phyloP scores from a whole-genome alignment of 2,113 vertebrate species.

The Epinephelus cyanopodus region DNA sequence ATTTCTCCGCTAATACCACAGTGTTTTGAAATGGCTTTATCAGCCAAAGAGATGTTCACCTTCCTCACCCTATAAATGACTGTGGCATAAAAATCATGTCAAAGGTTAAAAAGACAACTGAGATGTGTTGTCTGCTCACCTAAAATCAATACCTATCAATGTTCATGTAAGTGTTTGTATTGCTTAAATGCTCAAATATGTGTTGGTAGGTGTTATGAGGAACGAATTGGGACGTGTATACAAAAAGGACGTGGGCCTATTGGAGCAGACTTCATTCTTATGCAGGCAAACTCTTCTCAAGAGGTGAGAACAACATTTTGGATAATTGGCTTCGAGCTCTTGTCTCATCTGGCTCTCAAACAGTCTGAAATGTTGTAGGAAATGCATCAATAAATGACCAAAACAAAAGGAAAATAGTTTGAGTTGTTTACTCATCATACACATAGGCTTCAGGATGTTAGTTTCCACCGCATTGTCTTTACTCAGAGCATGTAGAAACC shows the following conservation, averaged over 20 bases:
- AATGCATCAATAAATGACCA: neutral
- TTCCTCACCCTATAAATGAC: neutral
- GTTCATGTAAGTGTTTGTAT: neutral
- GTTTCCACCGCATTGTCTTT: neutral
- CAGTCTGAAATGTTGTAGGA: neutral
- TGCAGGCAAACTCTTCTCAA: fast-evolving
- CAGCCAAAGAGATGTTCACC: neutral
- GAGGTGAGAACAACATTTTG: slow-evolving; percentile 56
- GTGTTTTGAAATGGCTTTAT: neutral
- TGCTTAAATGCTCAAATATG: slow-evolving; percentile 2
- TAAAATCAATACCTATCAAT: neutral
- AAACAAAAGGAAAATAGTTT: neutral
- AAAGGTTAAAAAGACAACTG: neutral
- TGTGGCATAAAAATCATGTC: neutral
- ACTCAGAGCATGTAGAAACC: no score
- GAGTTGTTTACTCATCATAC: neutral
- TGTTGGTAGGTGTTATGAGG: slow-evolving; percentile 69
- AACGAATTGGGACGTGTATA: neutral
- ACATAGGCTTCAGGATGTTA: neutral
- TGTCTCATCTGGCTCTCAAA: neutral
- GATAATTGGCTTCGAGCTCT: neutral
- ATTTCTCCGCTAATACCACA: neutral
- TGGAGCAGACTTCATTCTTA: fast-evolving
- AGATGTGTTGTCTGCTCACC: neutral
- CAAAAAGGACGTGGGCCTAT: fast-evolving